Evolutionary conservation across 2,888 invertebrate genomes (phyloP).

Genomic region (Agrotis puta): DNA sequence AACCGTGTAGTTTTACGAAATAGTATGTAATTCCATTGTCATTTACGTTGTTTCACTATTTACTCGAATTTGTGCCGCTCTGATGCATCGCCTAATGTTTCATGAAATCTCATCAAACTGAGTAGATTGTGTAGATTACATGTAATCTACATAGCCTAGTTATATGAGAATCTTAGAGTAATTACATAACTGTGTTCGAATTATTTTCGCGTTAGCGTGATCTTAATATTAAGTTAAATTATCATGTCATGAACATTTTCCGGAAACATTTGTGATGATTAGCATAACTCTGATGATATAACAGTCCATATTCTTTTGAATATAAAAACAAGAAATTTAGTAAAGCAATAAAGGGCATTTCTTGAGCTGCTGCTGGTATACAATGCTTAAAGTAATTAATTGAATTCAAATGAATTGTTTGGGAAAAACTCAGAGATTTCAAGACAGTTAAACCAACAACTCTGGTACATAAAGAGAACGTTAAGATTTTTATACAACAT

Average conservation of each 20-base stretch:
- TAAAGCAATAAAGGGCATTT: background rate
- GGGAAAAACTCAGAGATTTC: background rate
- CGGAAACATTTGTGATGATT: background rate
- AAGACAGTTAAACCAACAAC: slow-evolving; percentile 3
- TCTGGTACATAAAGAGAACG: slow-evolving; percentile 4
- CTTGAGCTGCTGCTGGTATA: background rate
- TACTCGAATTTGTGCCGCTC: slow-evolving; percentile 70
- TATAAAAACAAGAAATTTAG: background rate
- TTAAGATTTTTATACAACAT: slow-evolving; percentile 11
- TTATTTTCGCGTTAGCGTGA: slow-evolving; percentile 67
- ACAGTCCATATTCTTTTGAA: background rate
- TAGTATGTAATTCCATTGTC: slow-evolving; percentile 72
- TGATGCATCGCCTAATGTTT: slow-evolving; percentile 67
- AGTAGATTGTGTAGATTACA: slow-evolving; percentile 51
- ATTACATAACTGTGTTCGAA: slow-evolving; percentile 52
- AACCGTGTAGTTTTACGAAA: slow-evolving; percentile 55
- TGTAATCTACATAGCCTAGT: slow-evolving; percentile 27
- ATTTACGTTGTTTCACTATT: slow-evolving; percentile 65
- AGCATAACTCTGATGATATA: background rate
- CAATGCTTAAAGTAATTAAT: background rate
- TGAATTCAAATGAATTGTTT: background rate
- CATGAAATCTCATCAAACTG: slow-evolving; percentile 65
- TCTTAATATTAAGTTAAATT: slow-evolving; percentile 27
- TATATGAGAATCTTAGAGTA: slow-evolving; percentile 17
- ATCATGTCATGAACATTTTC: slow-evolving; percentile 22